Percentiles rank a stretch among this genome's conserved stretches.
Evolutionary conservation across 2,113 vertebrate species (phyloP).

Genomic region (Nestor notabilis): DNA sequence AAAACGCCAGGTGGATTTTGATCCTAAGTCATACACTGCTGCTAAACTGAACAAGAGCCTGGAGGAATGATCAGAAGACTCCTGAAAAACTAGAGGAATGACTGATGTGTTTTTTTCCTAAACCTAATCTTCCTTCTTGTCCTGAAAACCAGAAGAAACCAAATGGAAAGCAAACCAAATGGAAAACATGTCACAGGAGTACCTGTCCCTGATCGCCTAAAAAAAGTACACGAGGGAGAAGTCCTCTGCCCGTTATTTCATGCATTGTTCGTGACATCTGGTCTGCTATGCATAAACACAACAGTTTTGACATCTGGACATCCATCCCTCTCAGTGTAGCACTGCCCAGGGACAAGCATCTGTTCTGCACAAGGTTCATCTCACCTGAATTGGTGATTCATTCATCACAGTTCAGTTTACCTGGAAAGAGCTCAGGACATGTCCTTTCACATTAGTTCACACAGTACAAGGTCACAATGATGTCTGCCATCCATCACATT

Average conservation of each 20-base stretch:
- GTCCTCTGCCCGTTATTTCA: not conserved
- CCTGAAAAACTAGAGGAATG: not conserved
- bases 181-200: not conserved
- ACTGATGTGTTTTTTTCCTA: not conserved
- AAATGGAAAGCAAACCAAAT: not conserved
- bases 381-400: not conserved
- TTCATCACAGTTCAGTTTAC: not conserved
- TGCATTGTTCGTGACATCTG: fast-evolving
- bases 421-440: not conserved
- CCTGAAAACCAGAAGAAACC: not conserved
- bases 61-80: not conserved
- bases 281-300: not conserved
- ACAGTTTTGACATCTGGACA: not conserved
- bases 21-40: not conserved
- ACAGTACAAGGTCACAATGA: not conserved
- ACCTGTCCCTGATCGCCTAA: not conserved
- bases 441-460: not conserved
- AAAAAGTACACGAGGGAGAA: not conserved
- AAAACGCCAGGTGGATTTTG: not conserved
- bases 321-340: not conserved
- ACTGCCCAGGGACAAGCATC: not conserved
- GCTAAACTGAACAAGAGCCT: not conserved
- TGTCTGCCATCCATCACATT: not conserved
- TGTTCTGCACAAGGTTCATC: not conserved
- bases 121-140: not conserved